These are phyloP conservation scores for Pachycephala philippinensis DNA, from an alignment of 2,113 vertebrate species.

Conservation along the genomic window DNA sequence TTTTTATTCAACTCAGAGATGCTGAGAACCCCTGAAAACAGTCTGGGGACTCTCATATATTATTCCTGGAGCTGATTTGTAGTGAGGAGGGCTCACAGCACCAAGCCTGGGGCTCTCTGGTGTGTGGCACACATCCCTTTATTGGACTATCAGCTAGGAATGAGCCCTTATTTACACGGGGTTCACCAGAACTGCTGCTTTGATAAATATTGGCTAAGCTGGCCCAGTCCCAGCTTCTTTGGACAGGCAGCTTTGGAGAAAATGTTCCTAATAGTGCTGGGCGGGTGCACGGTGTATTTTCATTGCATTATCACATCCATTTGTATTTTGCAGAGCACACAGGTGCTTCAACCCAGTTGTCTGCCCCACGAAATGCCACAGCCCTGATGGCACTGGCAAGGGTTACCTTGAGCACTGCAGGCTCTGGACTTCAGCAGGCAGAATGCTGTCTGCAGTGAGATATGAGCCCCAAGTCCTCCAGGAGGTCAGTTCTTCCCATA, in stretches of 20 bases:
- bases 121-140: not conserved
- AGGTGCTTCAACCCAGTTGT: not conserved
- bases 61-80: not conserved
- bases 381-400: not conserved
- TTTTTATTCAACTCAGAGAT: not conserved
- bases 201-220: not conserved
- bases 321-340: not conserved
- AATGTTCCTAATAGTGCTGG: not conserved
- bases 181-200: not conserved
- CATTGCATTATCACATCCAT: not conserved
- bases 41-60: not conserved
- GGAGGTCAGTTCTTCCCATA: not conserved
- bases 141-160: not conserved
- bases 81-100: not conserved
- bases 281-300: not conserved
- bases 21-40: not conserved
- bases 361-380: not conserved
- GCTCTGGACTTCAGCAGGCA: not conserved
- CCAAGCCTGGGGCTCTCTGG: not conserved
- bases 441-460: not conserved
- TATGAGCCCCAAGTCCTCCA: not conserved
- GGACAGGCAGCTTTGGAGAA: not conserved
- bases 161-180: not conserved
- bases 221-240: not conserved
- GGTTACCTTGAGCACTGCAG: fast-evolving